phyloP scores from a whole-genome alignment of 2,797 vertebrate species.

The Cirrhinus mrigala region DNA sequence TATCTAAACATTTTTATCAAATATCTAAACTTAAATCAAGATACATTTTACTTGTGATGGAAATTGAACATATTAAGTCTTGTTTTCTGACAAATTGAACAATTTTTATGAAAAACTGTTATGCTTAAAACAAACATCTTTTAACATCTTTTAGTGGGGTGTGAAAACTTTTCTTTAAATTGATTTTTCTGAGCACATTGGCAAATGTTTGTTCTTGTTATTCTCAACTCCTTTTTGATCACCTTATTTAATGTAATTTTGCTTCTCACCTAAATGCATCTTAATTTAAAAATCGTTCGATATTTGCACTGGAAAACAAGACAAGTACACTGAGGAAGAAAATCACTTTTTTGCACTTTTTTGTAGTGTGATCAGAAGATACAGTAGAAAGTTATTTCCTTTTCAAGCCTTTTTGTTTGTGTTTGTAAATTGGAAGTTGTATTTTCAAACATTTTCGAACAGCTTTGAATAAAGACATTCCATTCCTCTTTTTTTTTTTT shows the following conservation, averaged over 20 bases:
- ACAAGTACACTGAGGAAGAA: not conserved
- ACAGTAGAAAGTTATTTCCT: not conserved
- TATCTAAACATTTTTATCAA: not conserved
- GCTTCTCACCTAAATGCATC: not conserved
- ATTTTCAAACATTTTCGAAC: not conserved
- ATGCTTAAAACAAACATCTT: not conserved
- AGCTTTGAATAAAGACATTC: too few relatives aligned
- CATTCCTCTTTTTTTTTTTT: too few relatives aligned
- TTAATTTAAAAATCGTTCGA: not conserved
- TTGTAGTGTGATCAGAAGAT: not conserved
- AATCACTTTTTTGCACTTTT: not conserved
- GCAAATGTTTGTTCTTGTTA: not conserved
- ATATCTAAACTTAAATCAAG: not conserved
- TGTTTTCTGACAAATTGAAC: not conserved
- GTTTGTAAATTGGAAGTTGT: not conserved
- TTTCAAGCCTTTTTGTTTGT: too few relatives aligned
- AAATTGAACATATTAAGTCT: not conserved
- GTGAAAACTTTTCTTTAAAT: too few relatives aligned
- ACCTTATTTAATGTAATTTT: not conserved
- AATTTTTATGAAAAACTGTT: not conserved
- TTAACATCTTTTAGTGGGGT: too few relatives aligned
- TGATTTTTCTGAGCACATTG: not conserved
- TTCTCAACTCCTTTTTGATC: not conserved
- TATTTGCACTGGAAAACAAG: too few relatives aligned
- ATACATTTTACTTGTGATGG: not conserved